phyloP scores from a whole-genome alignment of 2,888 invertebrate species.

The Hemaris fuciformis region DNA sequence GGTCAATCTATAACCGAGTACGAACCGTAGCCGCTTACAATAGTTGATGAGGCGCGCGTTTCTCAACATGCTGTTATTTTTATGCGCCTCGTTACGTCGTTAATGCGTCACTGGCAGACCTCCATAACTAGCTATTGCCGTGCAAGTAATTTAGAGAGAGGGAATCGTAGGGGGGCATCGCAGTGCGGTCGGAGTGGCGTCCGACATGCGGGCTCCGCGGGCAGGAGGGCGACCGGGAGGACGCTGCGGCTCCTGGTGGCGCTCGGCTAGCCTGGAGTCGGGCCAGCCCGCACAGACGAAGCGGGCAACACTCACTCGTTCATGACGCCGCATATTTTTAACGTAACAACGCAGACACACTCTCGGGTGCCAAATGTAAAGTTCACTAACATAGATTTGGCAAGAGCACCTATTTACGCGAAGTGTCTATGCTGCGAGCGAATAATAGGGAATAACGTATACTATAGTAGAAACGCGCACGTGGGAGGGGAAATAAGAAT shows the following conservation, averaged over 20 bases:
- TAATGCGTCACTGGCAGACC: conserved; percentile 44
- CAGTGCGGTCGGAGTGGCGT: conserved; percentile 10
- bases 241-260: neutral
- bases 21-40: conserved; percentile 11
- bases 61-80: conserved; percentile 43
- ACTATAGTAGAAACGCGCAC: conserved; percentile 2
- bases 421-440: conserved; percentile 55
- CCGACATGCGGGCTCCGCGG: neutral
- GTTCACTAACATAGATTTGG: conserved; percentile 80
- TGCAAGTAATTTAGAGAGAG: conserved; percentile 37
- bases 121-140: conserved; percentile 27
- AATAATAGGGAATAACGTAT: conserved; percentile 36
- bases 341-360: conserved; percentile 75
- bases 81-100: conserved; percentile 41
- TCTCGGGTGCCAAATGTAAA: conserved; percentile 77
- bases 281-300: conserved; percentile 65
- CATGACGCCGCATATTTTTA: conserved; percentile 80
- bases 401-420: conserved; percentile 69
- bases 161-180: conserved; percentile 24
- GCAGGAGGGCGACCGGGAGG: too few relatives aligned
- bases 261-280: conserved; percentile 51
- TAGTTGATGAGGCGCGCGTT: conserved; percentile 24
- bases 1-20: neutral
- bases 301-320: conserved; percentile 66
- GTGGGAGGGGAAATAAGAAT: conserved; percentile 3